Evolutionary conservation across 1,140 invertebrate genomes (phyloP).

Genomic region (Drosophila albomicans): DNA sequence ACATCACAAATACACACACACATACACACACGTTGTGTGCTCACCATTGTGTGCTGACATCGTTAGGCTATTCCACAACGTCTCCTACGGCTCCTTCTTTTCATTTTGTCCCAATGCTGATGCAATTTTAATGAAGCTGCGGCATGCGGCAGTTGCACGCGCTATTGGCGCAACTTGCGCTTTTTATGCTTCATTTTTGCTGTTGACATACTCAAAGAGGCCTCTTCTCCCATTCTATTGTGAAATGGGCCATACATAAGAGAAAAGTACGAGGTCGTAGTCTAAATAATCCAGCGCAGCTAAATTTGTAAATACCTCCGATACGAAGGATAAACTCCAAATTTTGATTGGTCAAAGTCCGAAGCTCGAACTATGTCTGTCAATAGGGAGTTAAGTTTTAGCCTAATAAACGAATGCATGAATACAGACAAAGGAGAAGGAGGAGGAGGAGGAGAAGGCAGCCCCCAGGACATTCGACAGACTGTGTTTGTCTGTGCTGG

Average conservation of each 20-base stretch:
- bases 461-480: slow-evolving; percentile 10
- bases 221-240: slow-evolving; percentile 42
- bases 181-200: slow-evolving; percentile 62
- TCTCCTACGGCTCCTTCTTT: slow-evolving; percentile 13
- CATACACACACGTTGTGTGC: slow-evolving; percentile 23
- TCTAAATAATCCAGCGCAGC: background rate
- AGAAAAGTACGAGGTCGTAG: slow-evolving; percentile 29
- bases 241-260: slow-evolving; percentile 59
- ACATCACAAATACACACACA: slow-evolving; percentile 12
- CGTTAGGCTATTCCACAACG: slow-evolving; percentile 66
- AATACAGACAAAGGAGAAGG: background rate
- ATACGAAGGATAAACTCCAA: slow-evolving; percentile 56
- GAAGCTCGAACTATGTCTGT: slow-evolving; percentile 42
- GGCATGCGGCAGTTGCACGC: slow-evolving; percentile 80
- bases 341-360: slow-evolving; percentile 67
- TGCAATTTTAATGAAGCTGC: slow-evolving; percentile 83
- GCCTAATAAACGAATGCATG: slow-evolving; percentile 56
- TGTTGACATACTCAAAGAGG: slow-evolving; percentile 45
- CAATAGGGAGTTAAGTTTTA: slow-evolving; percentile 62
- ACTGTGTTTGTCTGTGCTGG: background rate
- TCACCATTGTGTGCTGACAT: slow-evolving; percentile 72
- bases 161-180: slow-evolving; percentile 77
- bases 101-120: slow-evolving; percentile 51
- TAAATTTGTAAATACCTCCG: background rate
- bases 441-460: too few species aligned